A percentile compares a stretch with the other conserved stretches of the same genome.
Conservation (phyloP, 2,113 vertebrate genomes). For the Stegastes partitus region DNA sequence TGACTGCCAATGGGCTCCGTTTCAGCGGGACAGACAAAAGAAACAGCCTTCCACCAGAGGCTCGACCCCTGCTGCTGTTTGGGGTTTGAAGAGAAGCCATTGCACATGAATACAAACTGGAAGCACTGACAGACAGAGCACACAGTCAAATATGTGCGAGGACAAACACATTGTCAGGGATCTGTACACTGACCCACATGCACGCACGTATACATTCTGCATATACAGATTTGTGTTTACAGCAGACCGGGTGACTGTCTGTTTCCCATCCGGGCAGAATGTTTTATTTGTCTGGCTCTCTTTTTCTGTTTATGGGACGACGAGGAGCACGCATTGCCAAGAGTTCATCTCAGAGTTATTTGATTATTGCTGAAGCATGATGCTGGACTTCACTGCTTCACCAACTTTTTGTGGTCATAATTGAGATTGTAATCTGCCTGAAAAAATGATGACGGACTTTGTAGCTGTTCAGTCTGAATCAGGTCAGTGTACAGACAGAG, state of each 20-base stretch:
- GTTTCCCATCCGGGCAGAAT: background rate
- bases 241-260: background rate
- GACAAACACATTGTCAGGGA: background rate
- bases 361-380: no score
- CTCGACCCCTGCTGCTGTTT: constrained; percentile 1
- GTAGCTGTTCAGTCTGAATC: no score
- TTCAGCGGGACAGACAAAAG: background rate
- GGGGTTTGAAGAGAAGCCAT: no score
- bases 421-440: background rate
- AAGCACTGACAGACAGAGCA: background rate
- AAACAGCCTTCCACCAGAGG: background rate
- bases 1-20: background rate
- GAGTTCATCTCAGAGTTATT: no score
- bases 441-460: no score
- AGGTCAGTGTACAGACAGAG: no score
- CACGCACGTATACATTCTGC: background rate
- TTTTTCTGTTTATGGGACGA: background rate
- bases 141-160: background rate
- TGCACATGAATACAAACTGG: background rate
- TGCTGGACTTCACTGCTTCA: background rate
- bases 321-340: no score
- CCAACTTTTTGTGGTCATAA: background rate
- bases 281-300: background rate
- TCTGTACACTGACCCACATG: background rate
- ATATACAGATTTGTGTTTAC: background rate